Evolutionary conservation across 2,888 invertebrate genomes (phyloP), one percentile per base, ranked within the genome.

Genomic region (Drosophila limbata): DNA sequence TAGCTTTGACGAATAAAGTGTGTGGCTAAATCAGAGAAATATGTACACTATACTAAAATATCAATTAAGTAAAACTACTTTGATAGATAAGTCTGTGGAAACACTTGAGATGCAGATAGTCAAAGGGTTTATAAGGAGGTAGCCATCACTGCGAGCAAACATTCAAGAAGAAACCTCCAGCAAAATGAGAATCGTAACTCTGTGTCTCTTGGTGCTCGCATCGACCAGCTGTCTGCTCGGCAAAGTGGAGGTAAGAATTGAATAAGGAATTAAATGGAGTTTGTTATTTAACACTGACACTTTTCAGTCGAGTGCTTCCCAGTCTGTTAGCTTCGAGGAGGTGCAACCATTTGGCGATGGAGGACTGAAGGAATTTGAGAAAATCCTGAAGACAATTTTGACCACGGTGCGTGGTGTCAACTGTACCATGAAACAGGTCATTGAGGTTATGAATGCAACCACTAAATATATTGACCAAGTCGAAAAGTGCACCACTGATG

Each of bases 181-280:
- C 44, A 65, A 62, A n/a, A 82, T 84, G 81, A 87, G 48, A 73
- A 66, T 56, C 21, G 17, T 78, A 33, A 72, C 51, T n/a, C 17
- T 84, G 13, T 78, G 69, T 37, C 72, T 82, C 0, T 44, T 86
- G 53, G 55, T 78, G 35, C 52, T 72, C 61, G 62, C 55, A 31
- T 68, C 69, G 4, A 56, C 56, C 68, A 65, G 56, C 62, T 87
- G 81, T 44, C 21, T 87, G 50, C 63, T 87, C 21, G 19, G 50
- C 62, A 42, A 37, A 21, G 57, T 48, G 11, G 40, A 65, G 48
- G 86, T 81, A 42, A 68, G 77, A 0, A 19, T n/a, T 35, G 13
- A 4, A 19, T 13, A 13, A n/a, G 17, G 4, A 13, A 1, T 13
- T 11, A 3, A 19, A 1, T 33, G n/a, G 0, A 13, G n/a, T 2